These are phyloP conservation scores for Gymnoscopelus microlampas DNA, from an alignment of 2,797 vertebrate species.

Conservation along the genomic window DNA sequence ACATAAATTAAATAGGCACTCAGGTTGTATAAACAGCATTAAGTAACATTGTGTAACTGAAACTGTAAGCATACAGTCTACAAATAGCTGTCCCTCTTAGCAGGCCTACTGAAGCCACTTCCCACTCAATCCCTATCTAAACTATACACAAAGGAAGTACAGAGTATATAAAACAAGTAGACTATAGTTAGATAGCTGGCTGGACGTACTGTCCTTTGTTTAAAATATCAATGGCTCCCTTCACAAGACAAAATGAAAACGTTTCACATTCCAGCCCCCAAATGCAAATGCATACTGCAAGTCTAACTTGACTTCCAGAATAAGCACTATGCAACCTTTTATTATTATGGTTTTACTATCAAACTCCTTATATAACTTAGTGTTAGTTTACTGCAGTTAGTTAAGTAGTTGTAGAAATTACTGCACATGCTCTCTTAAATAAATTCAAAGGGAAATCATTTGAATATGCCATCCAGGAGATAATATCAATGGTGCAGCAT, in stretches of 20 bases:
- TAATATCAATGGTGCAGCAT: constrained; percentile 27
- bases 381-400: too few relatives aligned
- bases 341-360: too few relatives aligned
- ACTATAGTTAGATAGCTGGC: not conserved
- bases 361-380: too few relatives aligned
- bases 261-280: not conserved
- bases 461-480: not conserved
- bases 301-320: too few relatives aligned
- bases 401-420: too few relatives aligned
- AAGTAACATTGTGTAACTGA: constrained; percentile 11
- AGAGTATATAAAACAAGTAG: constrained; percentile 4
- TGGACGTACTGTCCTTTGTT: not conserved
- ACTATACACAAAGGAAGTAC: not conserved
- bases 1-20: constrained; percentile 29
- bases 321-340: too few relatives aligned
- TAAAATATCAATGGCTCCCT: not conserved
- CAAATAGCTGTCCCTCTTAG: constrained; percentile 15
- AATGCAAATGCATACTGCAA: not conserved
- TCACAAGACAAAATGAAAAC: constrained; percentile 7
- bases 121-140: not conserved
- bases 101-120: constrained; percentile 25
- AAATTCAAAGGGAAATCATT: not conserved
- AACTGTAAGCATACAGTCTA: not conserved
- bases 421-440: too few relatives aligned
- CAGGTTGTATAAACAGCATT: constrained; percentile 32